Base-by-base conservation (phyloP, 2,113 vertebrate genomes). In the Vimba vimba region DNA sequence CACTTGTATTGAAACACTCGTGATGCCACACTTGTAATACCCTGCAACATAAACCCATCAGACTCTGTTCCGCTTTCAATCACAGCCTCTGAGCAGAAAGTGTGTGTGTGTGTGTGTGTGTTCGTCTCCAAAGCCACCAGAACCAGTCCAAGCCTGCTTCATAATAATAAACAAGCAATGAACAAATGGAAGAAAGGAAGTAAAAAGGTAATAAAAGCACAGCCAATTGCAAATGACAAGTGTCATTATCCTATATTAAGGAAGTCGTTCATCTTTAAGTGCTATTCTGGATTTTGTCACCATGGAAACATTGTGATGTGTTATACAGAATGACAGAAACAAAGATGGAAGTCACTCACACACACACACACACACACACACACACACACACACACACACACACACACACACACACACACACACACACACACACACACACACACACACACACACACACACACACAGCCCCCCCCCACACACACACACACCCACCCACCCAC, bases 191-290 rank as follows among this genome's bases (percentile, higher is more conserved):
- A 57, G 23, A 21, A 71, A 86, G 8, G 55, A 36, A 30, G 21
- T 55, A 77, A 64, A 74, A 57, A 30, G n/a, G 33, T 6, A 85
- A 80, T 82, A 73, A 83, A 75, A 84, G 52, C 30, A 74, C 33
- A 55, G 81, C 27, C 43, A 77, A 86, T 33, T 68, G 66, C 84
- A 79, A 89, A 88, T 84, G 23, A 84, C 39, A 55, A 83, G 82
- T 64, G 62, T 50, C 82, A 87, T 90, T 88, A 88, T 69, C 82
- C 60, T 76, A 84, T 85, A 86, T 88, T 89, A 86, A 87, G 87
- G 74, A 87, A 87, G 81, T 86, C 52, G 71, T 89, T 88, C 36
- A 86, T 89, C 85, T 91, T 79, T 84, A 78, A 86, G 83, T 85
- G 81, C 83, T 21, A 36, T 60, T 87, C 55, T 33, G 47, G 3